Evolutionary conservation across 1,140 invertebrate genomes (phyloP).

Genomic region (Drosophila melanica): DNA sequence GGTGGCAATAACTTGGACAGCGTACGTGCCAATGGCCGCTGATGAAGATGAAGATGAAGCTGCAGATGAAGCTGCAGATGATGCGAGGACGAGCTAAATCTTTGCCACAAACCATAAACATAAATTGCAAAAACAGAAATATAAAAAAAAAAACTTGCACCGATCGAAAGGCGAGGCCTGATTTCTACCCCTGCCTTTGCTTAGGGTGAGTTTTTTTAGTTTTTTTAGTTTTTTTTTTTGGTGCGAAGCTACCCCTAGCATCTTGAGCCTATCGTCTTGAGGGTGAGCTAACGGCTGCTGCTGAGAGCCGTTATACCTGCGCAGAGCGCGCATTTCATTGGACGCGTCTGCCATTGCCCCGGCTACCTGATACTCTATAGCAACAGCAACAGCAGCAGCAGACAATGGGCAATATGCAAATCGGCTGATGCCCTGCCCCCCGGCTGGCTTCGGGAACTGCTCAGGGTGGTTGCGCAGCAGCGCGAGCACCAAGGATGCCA

Average conservation of each 20-base stretch:
- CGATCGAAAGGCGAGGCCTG: slow-evolving; percentile 2
- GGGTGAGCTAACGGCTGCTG: slow-evolving; percentile 47
- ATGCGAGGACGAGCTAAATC: not conserved
- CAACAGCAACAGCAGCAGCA: not conserved
- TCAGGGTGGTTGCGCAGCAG: slow-evolving; percentile 29
- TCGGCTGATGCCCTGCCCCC: slow-evolving; percentile 18
- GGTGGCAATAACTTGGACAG: slow-evolving; percentile 73
- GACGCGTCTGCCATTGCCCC: slow-evolving; percentile 51
- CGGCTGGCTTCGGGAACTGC: not conserved
- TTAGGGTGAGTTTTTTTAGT: slow-evolving; percentile 58
- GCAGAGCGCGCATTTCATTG: slow-evolving; percentile 50
- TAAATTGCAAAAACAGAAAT: slow-evolving; percentile 19
- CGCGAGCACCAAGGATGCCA: slow-evolving; percentile 53
- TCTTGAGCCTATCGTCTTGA: slow-evolving; percentile 56
- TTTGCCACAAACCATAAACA: slow-evolving; percentile 20
- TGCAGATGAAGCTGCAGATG: not conserved
- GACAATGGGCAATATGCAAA: slow-evolving; percentile 28
- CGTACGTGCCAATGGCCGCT: slow-evolving; percentile 76
- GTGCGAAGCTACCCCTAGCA: slow-evolving; percentile 38
- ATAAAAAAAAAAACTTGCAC: not conserved
- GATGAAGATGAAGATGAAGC: slow-evolving; percentile 5
- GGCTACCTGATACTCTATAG: slow-evolving; percentile 45
- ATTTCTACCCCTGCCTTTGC: slow-evolving; percentile 45
- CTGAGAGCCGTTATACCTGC: slow-evolving; percentile 56
- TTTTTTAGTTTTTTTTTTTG: slow-evolving; percentile 1